Conservation (phyloP, 2,888 invertebrate species). For the Ophraella communa region DNA sequence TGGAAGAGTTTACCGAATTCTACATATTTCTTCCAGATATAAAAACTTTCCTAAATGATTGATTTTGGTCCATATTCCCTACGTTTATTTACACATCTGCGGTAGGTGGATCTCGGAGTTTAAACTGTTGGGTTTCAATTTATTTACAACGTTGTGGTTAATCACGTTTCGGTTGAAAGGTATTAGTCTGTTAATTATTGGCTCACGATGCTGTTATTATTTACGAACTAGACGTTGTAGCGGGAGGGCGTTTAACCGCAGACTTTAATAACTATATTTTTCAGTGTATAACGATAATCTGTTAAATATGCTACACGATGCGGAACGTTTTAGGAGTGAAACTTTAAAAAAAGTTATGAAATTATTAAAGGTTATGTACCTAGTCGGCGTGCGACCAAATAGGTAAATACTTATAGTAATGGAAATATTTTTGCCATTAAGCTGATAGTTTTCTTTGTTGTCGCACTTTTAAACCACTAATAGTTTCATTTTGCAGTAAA, state of each 20-base stretch:
- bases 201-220: neutral
- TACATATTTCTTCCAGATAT: too few relatives aligned
- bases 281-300: neutral
- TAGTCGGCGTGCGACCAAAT: too few relatives aligned
- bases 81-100: neutral
- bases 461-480: too few relatives aligned
- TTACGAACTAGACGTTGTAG: neutral
- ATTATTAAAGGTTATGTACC: neutral
- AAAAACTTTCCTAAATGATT: too few relatives aligned
- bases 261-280: neutral
- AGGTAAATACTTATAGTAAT: too few relatives aligned
- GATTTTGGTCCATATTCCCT: too few relatives aligned
- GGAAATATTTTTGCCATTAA: too few relatives aligned
- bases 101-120: neutral
- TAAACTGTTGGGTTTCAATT: neutral
- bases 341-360: neutral
- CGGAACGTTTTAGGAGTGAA: neutral
- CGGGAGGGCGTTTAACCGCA: neutral
- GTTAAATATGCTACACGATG: neutral
- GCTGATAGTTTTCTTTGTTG: too few relatives aligned
- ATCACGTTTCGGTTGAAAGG: neutral
- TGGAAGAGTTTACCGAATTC: too few relatives aligned
- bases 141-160: neutral
- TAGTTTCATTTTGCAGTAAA: too few relatives aligned
- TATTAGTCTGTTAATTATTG: neutral